Evolutionary conservation across 2,113 vertebrate species (phyloP).

Genomic region (Pagrus major): DNA sequence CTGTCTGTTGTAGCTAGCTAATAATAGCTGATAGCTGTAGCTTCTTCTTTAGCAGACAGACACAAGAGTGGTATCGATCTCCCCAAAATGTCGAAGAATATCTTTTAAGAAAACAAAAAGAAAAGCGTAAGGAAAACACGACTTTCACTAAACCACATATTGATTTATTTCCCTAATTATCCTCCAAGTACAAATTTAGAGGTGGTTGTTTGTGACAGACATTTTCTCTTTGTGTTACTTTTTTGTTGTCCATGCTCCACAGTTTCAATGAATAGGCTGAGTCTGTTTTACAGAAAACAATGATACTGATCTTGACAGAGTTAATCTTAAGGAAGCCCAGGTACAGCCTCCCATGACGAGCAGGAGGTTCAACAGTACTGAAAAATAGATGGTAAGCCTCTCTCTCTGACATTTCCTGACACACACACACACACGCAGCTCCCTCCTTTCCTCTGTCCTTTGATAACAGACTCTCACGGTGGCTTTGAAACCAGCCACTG

Average conservation of each 20-base stretch:
- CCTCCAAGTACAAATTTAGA: not conserved
- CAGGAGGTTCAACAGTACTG: constrained; percentile 70
- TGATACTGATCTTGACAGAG: constrained; percentile 60
- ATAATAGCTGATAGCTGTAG: not conserved
- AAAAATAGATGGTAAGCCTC: constrained; percentile 80
- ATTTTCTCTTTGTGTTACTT: not conserved
- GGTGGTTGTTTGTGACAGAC: not conserved
- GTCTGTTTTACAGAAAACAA: constrained; percentile 52
- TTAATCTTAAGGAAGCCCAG: constrained; percentile 60
- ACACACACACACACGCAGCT: constrained; percentile 34
- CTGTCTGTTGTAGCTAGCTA: too few relatives aligned
- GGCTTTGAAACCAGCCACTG: constrained; percentile 60
- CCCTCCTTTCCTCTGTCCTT: constrained; percentile 20
- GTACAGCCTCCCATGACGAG: constrained; percentile 57
- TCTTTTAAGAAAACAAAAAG: not conserved
- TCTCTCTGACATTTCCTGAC: constrained; percentile 72
- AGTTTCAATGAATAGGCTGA: constrained; percentile 22
- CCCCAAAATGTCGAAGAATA: not conserved
- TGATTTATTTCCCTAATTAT: not conserved
- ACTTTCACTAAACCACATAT: not conserved
- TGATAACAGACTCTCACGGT: constrained; percentile 39
- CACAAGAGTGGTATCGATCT: not conserved
- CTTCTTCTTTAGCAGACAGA: not conserved
- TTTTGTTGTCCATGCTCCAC: not conserved
- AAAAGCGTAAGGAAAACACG: not conserved